Evolutionary conservation across 1,140 invertebrate genomes (phyloP).

Genomic region (Megathymus violae): DNA sequence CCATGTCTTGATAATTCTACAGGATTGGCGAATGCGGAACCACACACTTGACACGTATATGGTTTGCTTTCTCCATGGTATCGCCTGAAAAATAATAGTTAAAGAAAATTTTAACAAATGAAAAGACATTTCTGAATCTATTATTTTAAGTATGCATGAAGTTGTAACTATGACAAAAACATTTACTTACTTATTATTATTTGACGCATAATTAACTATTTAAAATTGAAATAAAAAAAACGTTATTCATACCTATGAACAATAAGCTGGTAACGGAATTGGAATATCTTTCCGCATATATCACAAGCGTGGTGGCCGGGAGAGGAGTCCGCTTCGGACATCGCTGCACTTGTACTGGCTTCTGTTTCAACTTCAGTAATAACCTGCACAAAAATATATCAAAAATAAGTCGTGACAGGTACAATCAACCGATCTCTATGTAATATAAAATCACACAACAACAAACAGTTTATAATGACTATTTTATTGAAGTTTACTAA

Average conservation of each 20-base stretch:
- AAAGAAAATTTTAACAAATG: too few species aligned
- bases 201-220: too few species aligned
- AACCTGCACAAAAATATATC: constrained; percentile 45
- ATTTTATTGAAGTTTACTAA: too few species aligned
- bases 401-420: too few species aligned
- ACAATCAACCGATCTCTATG: too few species aligned
- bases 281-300: constrained; percentile 93
- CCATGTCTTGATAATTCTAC: constrained; percentile 91
- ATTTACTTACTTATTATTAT: too few species aligned
- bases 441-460: too few species aligned
- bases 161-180: too few species aligned
- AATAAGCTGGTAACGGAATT: constrained; percentile 93
- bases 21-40: constrained; percentile 90
- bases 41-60: constrained; percentile 93
- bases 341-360: constrained; percentile 81
- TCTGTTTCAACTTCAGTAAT: constrained; percentile 83
- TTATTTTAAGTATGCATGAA: too few species aligned
- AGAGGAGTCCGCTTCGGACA: constrained; percentile 78
- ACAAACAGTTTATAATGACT: too few species aligned
- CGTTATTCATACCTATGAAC: constrained; percentile 86
- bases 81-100: constrained; percentile 82
- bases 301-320: constrained; percentile 90
- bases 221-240: constrained; percentile 2
- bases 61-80: constrained; percentile 94
- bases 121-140: too few species aligned